Base-by-base conservation (phyloP, 2,113 vertebrate genomes). In the Chaetodon trifascialis region DNA sequence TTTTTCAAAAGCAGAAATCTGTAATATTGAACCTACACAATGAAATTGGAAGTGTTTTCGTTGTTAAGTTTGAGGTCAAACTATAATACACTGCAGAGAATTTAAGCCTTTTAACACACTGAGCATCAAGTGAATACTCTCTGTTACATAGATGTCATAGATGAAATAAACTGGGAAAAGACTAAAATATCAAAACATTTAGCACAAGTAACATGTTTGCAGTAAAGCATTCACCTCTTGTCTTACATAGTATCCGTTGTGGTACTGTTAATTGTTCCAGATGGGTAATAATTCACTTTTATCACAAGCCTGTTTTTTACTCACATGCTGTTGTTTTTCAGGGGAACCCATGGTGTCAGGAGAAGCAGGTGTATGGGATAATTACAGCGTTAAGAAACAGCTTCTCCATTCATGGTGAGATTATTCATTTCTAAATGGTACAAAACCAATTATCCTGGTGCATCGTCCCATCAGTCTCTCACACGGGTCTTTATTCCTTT, bases 351-450 rank as follows among this genome's bases (percentile, higher is more conserved):
- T 99, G 97, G 92, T 98, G 17, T 97, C 98, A 25, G 97, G 94
- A 58, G 96, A 97, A 38, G 97, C 94, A 30, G 98, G 98, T 0
- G 87, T 99, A 44, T 99, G 98, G 98, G 98, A 99, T 83, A 99
- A 99, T 84, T 99, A 99, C 55, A 97, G 96, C 44, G 98, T 99
- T 79, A 99, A 99, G 92, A 99, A 99, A 79, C 98, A 99, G 88
- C 96, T 99, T 15, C 98, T 99, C 67, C 97, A 99, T 88, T 99
- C 98, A 36, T 98, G 98, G 98, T 99, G 88, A 96, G 89, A 78
- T 68, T 0, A 52, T 5, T 0, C 34, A 12, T 51, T 47, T 77
- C 19, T 10, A 9, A 58, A n/a, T 11, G 16, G 1, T 3, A 10
- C 2, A 70, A n/a, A 2, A 34, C 7, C 4, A 42, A 40, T 46